Percentiles rank a stretch among this genome's conserved stretches.
Evolutionary conservation across 2,113 vertebrate genomes (phyloP).

Genomic region (Microcebus murinus): DNA sequence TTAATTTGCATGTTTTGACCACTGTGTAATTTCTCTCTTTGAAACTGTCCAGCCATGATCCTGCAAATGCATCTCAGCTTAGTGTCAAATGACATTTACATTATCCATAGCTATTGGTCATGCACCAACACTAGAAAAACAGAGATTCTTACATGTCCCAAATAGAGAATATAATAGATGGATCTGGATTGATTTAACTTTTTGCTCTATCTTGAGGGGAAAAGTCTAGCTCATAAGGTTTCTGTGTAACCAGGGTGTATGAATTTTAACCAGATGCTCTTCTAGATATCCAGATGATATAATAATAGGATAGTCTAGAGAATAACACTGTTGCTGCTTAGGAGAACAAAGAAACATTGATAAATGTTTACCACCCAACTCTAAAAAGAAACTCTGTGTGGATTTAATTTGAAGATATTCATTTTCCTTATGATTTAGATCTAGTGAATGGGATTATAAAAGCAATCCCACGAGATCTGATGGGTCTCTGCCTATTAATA

Average conservation of each 20-base stretch:
- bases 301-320: neutral
- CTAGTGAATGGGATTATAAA: neutral
- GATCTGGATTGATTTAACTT: slow-evolving; percentile 59
- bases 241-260: neutral
- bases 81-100: neutral
- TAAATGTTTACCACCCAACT: slow-evolving; percentile 13
- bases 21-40: neutral
- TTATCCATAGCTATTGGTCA: neutral
- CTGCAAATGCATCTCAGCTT: neutral
- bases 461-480: neutral
- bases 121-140: neutral
- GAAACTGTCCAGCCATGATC: neutral
- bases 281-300: slow-evolving; percentile 16
- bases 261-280: slow-evolving; percentile 59
- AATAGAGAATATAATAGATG: slow-evolving; percentile 28
- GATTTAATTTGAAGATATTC: slow-evolving; percentile 6
- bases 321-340: neutral
- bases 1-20: slow-evolving; percentile 32
- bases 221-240: slow-evolving; percentile 27
- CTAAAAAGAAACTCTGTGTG: neutral
- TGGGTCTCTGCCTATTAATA: neutral
- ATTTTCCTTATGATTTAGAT: slow-evolving; percentile 46
- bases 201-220: slow-evolving; percentile 16
- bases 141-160: slow-evolving; percentile 46
- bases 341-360: slow-evolving; percentile 22